phyloP scores from a whole-genome alignment of 2,113 vertebrate genomes.

The Euleptes europaea region DNA sequence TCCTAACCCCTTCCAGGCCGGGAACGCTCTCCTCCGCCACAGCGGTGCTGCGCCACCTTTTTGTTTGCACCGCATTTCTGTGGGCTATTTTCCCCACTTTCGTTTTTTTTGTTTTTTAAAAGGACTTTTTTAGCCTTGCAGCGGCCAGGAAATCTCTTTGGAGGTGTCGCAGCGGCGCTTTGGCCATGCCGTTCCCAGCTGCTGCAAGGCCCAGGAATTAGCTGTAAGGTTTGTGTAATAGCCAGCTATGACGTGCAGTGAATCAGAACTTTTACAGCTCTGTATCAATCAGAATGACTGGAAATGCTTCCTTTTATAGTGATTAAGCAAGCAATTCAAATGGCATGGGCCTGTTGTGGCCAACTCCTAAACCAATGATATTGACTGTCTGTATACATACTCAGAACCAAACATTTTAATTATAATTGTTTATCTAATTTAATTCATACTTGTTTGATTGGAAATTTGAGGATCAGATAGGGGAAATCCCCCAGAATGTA shows the following conservation, averaged over 20 bases:
- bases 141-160: too few species aligned
- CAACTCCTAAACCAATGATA: background rate
- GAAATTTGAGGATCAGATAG: background rate
- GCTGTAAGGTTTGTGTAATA: background rate
- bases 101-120: too few species aligned
- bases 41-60: too few species aligned
- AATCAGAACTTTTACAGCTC: too few species aligned
- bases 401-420: background rate
- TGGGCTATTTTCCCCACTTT: too few species aligned
- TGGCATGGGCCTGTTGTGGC: background rate
- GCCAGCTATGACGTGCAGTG: background rate
- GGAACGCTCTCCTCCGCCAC: too few species aligned
- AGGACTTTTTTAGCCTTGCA: too few species aligned
- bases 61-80: too few species aligned
- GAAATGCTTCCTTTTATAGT: background rate
- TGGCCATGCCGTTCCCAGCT: too few species aligned
- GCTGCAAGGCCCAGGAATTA: too few species aligned
- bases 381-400: constrained; percentile 33
- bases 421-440: background rate
- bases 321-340: background rate
- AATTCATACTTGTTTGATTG: background rate
- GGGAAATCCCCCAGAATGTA: background rate
- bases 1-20: too few species aligned
- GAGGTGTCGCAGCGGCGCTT: too few species aligned
- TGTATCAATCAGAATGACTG: background rate